These are phyloP conservation scores for Chrosomus eos DNA, from an alignment of 2,797 vertebrate species.

Conservation along the genomic window DNA sequence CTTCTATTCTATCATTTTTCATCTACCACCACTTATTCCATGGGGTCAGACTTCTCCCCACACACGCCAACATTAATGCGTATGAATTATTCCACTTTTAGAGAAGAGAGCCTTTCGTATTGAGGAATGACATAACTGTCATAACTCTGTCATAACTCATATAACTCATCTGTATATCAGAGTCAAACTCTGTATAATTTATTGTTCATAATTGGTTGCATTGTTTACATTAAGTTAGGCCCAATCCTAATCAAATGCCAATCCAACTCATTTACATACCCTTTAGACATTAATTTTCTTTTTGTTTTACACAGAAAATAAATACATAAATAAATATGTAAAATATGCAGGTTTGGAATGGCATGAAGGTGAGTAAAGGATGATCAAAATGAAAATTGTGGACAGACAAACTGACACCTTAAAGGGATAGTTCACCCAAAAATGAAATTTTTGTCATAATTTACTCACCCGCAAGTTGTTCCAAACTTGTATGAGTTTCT, in stretches of 20 bases:
- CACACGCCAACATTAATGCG: conserved; percentile 6
- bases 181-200: too few species aligned
- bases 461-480: too few species aligned
- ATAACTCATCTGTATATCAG: too few species aligned
- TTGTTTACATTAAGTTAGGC: not conserved
- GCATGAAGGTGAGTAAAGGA: not conserved
- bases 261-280: not conserved
- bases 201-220: not conserved
- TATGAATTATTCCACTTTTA: conserved; percentile 23
- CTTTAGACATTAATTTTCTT: not conserved
- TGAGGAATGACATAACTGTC: not conserved
- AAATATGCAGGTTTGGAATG: not conserved
- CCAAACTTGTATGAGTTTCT: too few species aligned
- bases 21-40: conserved; percentile 6
- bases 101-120: conserved; percentile 23
- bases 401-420: too few species aligned
- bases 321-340: not conserved
- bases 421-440: too few species aligned
- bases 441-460: too few species aligned
- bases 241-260: not conserved
- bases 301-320: not conserved
- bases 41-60: conserved; percentile 13
- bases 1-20: conserved; percentile 10
- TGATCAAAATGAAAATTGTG: too few species aligned
- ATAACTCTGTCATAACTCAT: too few species aligned